Conservation (phyloP, 2,797 vertebrate species). For the Poeciliopsis infans region DNA sequence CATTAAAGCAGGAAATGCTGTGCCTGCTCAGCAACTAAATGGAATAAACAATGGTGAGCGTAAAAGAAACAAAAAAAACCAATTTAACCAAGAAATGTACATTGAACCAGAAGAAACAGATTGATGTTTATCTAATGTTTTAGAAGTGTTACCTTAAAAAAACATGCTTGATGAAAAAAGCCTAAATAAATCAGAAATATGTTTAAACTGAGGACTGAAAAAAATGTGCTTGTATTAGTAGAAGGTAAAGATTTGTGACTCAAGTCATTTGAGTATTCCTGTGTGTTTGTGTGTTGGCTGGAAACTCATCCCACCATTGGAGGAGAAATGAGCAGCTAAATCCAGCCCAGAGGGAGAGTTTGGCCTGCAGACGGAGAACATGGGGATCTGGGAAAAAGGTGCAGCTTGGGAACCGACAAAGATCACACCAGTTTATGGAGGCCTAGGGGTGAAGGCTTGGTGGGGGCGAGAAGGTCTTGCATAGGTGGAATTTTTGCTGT, state of each 20-base stretch:
- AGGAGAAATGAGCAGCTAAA: constrained; percentile 65
- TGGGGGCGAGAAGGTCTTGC: constrained; percentile 32
- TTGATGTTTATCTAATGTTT: neutral
- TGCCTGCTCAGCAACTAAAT: too few relatives aligned
- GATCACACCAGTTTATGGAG: constrained; percentile 50
- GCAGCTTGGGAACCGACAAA: constrained; percentile 47
- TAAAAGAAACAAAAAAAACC: too few relatives aligned
- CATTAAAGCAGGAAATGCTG: too few relatives aligned
- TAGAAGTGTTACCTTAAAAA: neutral
- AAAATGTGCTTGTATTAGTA: neutral
- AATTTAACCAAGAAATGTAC: too few relatives aligned
- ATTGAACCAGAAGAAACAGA: too few relatives aligned
- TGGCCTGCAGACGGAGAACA: constrained; percentile 56
- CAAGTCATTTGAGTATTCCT: constrained; percentile 20
- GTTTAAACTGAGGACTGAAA: neutral
- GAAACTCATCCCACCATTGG: constrained; percentile 45
- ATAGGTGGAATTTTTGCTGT: constrained; percentile 32
- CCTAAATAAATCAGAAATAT: too few relatives aligned
- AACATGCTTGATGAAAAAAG: too few relatives aligned
- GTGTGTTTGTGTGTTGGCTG: constrained; percentile 22
- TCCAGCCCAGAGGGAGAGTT: constrained; percentile 60
- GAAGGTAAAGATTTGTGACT: constrained; percentile 16
- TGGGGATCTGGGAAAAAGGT: constrained; percentile 40
- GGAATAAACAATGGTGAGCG: too few relatives aligned
- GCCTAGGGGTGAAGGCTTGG: constrained; percentile 15